Base-by-base conservation (phyloP, 2,113 vertebrate genomes). In the Triplophysa siluroides region DNA sequence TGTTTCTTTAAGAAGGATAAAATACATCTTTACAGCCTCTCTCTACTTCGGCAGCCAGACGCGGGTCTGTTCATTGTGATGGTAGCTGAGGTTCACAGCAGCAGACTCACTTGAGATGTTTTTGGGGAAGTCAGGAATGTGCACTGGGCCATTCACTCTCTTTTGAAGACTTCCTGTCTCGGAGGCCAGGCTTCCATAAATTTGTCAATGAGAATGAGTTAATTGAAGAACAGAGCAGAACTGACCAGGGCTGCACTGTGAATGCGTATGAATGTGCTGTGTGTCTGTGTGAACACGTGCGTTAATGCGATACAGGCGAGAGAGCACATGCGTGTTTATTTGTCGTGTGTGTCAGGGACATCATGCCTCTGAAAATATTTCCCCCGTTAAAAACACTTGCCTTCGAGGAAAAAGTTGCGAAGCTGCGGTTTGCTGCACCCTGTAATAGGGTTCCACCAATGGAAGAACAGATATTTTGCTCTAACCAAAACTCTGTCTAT, bases 191-290 rank as follows among this genome's bases (percentile, higher is more conserved):
- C 73, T 81, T 87, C 88, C 85, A 82, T 62, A 83, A 89, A 91
- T 93, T 93, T 92, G 87, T 94, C 92, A 94, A 92, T 92, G 91
- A 91, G 90, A 87, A 84, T 84, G 89, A 90, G 88, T 91, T 93
- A 92, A 93, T 92, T 91, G 89, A 89, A 63, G 86, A 88, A 93
- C 93, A 91, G 87, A 75, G 84, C 45, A 87, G 80, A 87, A 78
- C 83, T 82, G 87, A 86, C 88, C 90, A 89, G 84, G 88, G 86
- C 87, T 84, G 61, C 12, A 65, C 72, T 63, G 18, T 65, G 78
- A 58, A 60, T 19, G 54, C 13, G 47, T 76, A 64, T 24, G 38
- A 43, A 38, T 78, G 68, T 23, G 50, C 54, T 68, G 54, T 43
- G 43, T 66, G 47, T 41, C 26, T 69, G 58, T 54, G 70, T 50